Base-by-base conservation (phyloP, 1,140 invertebrate genomes). In the Chelonus insularis region DNA sequence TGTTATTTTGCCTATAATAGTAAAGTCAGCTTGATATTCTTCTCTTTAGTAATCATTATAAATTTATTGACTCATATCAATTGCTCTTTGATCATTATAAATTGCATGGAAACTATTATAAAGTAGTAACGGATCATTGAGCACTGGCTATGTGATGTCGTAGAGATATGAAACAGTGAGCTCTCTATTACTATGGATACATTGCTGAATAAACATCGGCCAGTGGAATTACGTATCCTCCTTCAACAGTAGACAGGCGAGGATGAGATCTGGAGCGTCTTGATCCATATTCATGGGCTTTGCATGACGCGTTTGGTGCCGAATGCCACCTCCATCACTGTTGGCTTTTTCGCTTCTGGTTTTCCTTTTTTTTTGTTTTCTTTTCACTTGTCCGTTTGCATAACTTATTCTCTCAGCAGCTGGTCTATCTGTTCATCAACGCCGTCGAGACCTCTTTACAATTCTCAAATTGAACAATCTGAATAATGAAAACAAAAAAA, bases 121-220 rank as follows among this genome's bases (percentile, higher is more conserved):
- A 48, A 23, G 23, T n/a, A 48, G 23, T 41, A 7, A 29, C 12
- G 21, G 20, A 58, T 63, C 32, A 25, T 45, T 16, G 43, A 25
- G 43, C 57, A 29, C 25, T 29, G 25, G 25, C 25, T 29, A 29
- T 51, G 54, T 58, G 51, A 57, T 57, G 45, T 57, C 60, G 25
- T 18, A 36, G 9, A 18, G 32, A 55, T 39, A 58, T 36, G 14
- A 34, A 43, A 59, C 62, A 48, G 55, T 50, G 56, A 47, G 47
- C 48, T 52, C 59, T 62, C 65, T 63, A 62, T 65, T 48, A 52
- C 57, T 57, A 63, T 63, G 52, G 55, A 61, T 60, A 68, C 60
- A 54, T 63, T 66, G 41, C 56, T 68, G 66, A 69, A 69, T 69
- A 69, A 69, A 69, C 66, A 69, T 69, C 57, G 60, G 65, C 60